phyloP scores from a whole-genome alignment of 2,113 vertebrate genomes.

The Sceloporus tristichus region DNA sequence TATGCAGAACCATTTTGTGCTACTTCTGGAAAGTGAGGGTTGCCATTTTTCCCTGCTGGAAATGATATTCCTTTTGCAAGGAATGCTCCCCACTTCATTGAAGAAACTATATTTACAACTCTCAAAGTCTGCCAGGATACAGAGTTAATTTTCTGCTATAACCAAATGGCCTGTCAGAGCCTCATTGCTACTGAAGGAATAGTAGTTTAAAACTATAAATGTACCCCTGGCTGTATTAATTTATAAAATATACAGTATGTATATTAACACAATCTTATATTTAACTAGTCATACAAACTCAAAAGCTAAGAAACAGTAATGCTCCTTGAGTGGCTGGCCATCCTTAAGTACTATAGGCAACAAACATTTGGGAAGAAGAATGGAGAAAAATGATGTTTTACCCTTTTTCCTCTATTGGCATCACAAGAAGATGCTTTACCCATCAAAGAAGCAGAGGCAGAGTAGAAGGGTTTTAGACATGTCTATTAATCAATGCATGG shows the following conservation, averaged over 20 bases:
- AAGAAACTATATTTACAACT: conserved; percentile 35
- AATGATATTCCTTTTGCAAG: background rate
- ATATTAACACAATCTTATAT: conserved; percentile 71
- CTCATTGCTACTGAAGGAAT: conserved; percentile 27
- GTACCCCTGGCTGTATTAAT: conserved; percentile 68
- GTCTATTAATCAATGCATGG: background rate
- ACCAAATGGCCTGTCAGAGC: conserved; percentile 4
- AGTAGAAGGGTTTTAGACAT: rapidly evolving
- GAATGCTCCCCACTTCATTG: background rate
- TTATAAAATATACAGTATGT: conserved; percentile 66
- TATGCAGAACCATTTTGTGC: background rate
- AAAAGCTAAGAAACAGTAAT: conserved; percentile 59
- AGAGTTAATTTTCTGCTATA: background rate
- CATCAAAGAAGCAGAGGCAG: background rate
- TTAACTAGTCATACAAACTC: conserved; percentile 70
- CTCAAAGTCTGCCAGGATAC: background rate
- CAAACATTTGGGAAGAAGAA: rapidly evolving
- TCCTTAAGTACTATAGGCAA: rapidly evolving
- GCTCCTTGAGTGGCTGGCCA: conserved; percentile 39
- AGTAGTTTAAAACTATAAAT: conserved; percentile 56
- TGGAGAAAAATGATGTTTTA: background rate
- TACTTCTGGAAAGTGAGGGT: background rate
- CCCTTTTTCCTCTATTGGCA: background rate
- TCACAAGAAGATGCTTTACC: background rate
- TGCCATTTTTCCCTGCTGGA: conserved; percentile 10